Percentiles rank a stretch among this genome's conserved stretches.
Conservation (phyloP, 1,140 invertebrate genomes). For the Magallana gigas region DNA sequence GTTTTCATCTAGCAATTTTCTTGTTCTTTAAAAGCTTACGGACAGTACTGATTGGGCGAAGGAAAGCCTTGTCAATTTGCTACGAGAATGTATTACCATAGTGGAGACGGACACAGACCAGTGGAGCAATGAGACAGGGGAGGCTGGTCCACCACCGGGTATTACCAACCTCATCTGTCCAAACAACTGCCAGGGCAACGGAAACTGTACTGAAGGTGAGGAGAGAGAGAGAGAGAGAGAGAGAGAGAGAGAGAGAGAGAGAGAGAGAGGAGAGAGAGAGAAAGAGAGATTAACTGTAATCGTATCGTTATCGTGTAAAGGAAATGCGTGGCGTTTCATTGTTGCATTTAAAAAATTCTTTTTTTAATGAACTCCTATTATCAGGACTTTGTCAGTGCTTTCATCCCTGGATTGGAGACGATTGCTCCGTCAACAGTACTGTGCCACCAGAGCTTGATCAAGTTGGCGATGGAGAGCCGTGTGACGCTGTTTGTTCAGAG, state of each 20-base stretch:
- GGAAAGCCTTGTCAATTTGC: slow-evolving; percentile 63
- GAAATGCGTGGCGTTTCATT: too few species aligned
- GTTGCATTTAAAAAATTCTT: not conserved
- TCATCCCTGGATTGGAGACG: slow-evolving; percentile 59
- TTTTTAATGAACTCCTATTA: not conserved
- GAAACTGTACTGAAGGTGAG: slow-evolving; percentile 60
- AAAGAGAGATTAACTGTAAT: too few species aligned
- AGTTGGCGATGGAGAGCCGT: slow-evolving; percentile 46
- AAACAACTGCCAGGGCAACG: slow-evolving; percentile 62
- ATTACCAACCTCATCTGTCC: slow-evolving; percentile 63
- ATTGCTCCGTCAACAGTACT: slow-evolving; percentile 58
- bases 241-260: too few species aligned
- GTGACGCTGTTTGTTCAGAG: slow-evolving; percentile 51
- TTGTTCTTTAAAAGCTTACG: slow-evolving; percentile 57
- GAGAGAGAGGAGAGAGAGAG: too few species aligned
- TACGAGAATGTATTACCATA: slow-evolving; percentile 51
- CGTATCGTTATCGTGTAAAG: too few species aligned
- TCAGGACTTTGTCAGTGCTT: slow-evolving; percentile 63
- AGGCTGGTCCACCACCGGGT: slow-evolving; percentile 40
- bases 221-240: too few species aligned
- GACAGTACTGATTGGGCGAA: slow-evolving; percentile 60
- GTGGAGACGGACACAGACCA: slow-evolving; percentile 52
- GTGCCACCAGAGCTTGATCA: slow-evolving; percentile 55
- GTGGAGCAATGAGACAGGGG: slow-evolving; percentile 53
- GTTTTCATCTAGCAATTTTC: too few species aligned